These are phyloP conservation scores for Sinocyclocheilus anshuiensis DNA, from an alignment of 2,113 vertebrate species.

Conservation along the genomic window DNA sequence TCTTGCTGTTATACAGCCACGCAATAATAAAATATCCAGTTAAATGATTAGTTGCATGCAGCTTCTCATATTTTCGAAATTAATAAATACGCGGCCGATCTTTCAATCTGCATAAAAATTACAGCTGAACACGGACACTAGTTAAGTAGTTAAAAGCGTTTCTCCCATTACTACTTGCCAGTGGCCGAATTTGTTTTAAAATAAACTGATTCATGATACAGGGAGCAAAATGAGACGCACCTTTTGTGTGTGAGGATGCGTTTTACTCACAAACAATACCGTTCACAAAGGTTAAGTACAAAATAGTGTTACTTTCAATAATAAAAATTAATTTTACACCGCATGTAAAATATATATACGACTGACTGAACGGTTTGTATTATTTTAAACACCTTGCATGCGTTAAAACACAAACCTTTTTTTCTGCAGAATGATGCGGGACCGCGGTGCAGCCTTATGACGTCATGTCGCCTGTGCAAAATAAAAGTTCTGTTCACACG, in stretches of 20 bases:
- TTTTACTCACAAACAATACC: background rate
- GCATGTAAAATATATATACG: background rate
- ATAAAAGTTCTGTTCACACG: background rate
- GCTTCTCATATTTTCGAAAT: background rate
- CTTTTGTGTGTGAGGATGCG: background rate
- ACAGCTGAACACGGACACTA: background rate
- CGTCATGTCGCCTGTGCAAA: background rate
- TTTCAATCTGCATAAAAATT: background rate
- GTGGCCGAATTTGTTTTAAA: background rate
- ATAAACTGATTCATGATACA: background rate
- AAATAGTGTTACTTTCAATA: background rate
- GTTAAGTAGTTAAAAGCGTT: background rate
- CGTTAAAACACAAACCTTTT: constrained; percentile 4
- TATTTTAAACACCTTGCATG: background rate
- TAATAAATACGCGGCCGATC: background rate
- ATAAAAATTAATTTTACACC: background rate
- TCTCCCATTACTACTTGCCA: background rate
- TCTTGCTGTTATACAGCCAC: background rate
- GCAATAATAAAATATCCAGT: background rate
- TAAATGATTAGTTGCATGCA: background rate
- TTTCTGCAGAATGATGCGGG: background rate
- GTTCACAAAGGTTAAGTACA: background rate
- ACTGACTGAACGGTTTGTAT: background rate
- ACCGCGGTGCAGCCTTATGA: background rate
- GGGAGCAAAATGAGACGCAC: constrained; percentile 1